Conservation (phyloP, 1,140 invertebrate species). For the Manduca sexta region DNA sequence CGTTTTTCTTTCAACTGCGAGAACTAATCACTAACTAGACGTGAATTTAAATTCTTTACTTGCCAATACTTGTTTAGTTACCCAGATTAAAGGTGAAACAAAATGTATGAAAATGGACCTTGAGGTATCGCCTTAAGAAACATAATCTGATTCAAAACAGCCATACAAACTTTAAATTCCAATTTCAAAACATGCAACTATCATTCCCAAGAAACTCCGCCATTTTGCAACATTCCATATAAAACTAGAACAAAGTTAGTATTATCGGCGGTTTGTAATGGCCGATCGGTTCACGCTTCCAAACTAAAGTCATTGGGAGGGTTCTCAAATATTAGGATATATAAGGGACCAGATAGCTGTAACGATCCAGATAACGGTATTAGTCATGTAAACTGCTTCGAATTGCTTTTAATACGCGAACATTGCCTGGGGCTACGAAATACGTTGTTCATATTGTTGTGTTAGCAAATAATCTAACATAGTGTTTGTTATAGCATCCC, state of each 20-base stretch:
- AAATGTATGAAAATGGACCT: no score
- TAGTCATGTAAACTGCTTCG: constrained; percentile 47
- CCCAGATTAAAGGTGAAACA: no score
- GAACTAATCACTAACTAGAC: no score
- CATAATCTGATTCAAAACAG: no score
- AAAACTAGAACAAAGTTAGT: constrained; percentile 26
- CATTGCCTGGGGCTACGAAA: constrained; percentile 12
- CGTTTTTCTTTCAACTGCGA: no score
- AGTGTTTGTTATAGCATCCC: no score
- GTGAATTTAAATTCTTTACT: no score
- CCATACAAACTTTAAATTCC: no score
- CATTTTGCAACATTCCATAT: constrained; percentile 1
- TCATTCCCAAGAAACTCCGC: background rate
- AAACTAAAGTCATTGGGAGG: constrained; percentile 36
- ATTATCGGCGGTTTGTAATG: constrained; percentile 39
- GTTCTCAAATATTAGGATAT: constrained; percentile 21
- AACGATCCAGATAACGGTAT: constrained; percentile 38
- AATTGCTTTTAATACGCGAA: constrained; percentile 37
- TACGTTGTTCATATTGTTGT: background rate
- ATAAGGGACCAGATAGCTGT: constrained; percentile 10
- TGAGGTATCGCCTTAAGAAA: no score
- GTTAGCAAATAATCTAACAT: no score
- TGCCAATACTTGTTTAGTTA: no score
- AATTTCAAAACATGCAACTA: background rate
- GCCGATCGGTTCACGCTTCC: constrained; percentile 33